Base-by-base conservation (phyloP, 2,797 vertebrate genomes). In the Poecilia wingei region DNA sequence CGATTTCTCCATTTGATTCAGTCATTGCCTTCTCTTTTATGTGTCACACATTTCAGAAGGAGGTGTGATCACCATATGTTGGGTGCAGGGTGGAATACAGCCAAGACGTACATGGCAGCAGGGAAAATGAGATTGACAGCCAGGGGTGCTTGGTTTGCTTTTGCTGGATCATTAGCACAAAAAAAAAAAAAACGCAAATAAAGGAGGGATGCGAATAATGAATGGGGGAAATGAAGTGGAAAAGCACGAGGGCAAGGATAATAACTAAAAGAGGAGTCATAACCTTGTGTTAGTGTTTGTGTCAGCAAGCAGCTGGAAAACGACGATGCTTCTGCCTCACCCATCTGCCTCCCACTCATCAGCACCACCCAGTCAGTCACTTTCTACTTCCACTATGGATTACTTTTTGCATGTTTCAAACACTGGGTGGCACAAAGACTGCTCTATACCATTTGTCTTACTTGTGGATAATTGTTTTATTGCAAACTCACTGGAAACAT, bases 231-330 rank as follows among this genome's bases (percentile, higher is more conserved):
- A 36, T 33, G n/a, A 57, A 49, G 0, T 9, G 57, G 47, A 81
- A 3, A 53, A 0, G 12, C 28, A 6, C 12, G 14, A 72, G 72
- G 55, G 13, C 59, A 2, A 51, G 31, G 18, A 41, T 49, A 47
- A 41, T 51, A 70, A 79, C 53, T 78, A 76, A 78, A 81, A 82
- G 49, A 74, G 77, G 69, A 85, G 80, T 91, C 8, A 25, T 69
- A 80, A 86, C 87, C 82, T 88, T 89, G 86, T 80, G 45, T 86
- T 73, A 13, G 73, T 69, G 87, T 76, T 77, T 85, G 85, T 81
- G 84, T 71, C 86, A 88, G 76, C 69, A 7, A 90, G 86, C 90
- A 90, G 82, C 91, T 91, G 88, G 84, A 85, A 81, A 76, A 79
- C 81, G 86, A 85, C 28, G 80, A 86, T 61, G 82, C 74, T 83